These are phyloP conservation scores for Colaptes auratus DNA, from an alignment of 2,113 vertebrate genomes.

Conservation along the genomic window DNA sequence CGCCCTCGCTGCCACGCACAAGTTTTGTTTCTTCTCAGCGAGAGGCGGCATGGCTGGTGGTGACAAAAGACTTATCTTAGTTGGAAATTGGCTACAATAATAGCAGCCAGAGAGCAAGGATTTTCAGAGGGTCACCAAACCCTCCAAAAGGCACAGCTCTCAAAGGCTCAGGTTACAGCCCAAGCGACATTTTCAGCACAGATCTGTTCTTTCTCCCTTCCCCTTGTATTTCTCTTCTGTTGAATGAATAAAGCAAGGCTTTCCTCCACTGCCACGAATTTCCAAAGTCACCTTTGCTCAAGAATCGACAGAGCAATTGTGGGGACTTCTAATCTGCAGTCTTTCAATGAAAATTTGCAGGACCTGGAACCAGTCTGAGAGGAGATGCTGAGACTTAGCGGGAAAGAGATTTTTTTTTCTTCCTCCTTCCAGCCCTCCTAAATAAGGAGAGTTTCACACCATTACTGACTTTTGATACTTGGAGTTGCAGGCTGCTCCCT, in stretches of 20 bases:
- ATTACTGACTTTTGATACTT: background rate
- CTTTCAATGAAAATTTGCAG: slow-evolving; percentile 16
- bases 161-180: slow-evolving; percentile 36
- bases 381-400: background rate
- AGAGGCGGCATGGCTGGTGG: slow-evolving; percentile 12
- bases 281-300: slow-evolving; percentile 61
- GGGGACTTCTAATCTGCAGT: slow-evolving; percentile 13
- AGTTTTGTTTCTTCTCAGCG: slow-evolving; percentile 61
- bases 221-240: slow-evolving; percentile 36
- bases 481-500: background rate
- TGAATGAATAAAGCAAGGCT: slow-evolving; percentile 57
- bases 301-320: background rate
- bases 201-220: slow-evolving; percentile 49
- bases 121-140: slow-evolving; percentile 44
- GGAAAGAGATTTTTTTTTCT: background rate
- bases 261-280: slow-evolving; percentile 12
- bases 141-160: background rate
- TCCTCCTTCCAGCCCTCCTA: background rate
- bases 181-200: background rate
- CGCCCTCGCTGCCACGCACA: slow-evolving; percentile 27
- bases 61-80: slow-evolving; percentile 69
- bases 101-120: slow-evolving; percentile 41
- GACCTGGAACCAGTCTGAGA: background rate
- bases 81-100: slow-evolving; percentile 61
- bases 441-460: background rate